Conservation (phyloP, 2,113 vertebrate genomes). For the Aphyosemion australe region DNA sequence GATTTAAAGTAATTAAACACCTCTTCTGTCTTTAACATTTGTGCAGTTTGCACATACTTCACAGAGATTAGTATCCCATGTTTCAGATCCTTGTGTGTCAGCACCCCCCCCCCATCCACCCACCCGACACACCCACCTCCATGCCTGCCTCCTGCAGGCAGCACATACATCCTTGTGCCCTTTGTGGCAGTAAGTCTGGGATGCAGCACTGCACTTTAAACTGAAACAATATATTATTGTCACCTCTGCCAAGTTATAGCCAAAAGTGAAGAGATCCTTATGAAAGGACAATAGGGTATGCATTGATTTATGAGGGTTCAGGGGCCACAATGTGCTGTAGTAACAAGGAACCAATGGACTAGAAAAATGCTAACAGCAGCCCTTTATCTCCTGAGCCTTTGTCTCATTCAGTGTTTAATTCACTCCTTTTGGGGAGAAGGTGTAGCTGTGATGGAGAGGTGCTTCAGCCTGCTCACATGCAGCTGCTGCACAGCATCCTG, state of each 20-base stretch:
- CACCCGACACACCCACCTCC: conserved; percentile 5
- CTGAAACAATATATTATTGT: conserved; percentile 84
- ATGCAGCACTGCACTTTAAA: conserved; percentile 70
- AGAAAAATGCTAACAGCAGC: conserved; percentile 88
- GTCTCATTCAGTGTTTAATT: conserved; percentile 81
- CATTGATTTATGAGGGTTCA: conserved; percentile 84
- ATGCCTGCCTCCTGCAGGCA: conserved; percentile 56
- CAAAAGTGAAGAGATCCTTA: conserved; percentile 73
- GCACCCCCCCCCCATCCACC: not conserved
- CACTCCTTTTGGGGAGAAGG: conserved; percentile 57
- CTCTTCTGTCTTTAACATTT: conserved; percentile 3
- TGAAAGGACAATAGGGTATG: conserved; percentile 80
- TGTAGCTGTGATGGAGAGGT: conserved; percentile 69
- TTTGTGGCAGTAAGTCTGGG: conserved; percentile 63
- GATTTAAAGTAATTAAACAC: not conserved
- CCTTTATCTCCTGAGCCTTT: conserved; percentile 81
- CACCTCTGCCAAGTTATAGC: conserved; percentile 72
- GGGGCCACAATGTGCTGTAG: conserved; percentile 82
- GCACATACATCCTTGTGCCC: conserved; percentile 67
- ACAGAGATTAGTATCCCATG: conserved; percentile 55
- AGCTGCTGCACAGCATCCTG: conserved; percentile 54
- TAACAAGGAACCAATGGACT: conserved; percentile 87
- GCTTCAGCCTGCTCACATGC: conserved; percentile 43
- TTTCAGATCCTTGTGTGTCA: conserved; percentile 49
- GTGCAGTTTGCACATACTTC: conserved; percentile 35